Conservation (phyloP, 2,888 invertebrate genomes). For the Teleiodes luculella region DNA sequence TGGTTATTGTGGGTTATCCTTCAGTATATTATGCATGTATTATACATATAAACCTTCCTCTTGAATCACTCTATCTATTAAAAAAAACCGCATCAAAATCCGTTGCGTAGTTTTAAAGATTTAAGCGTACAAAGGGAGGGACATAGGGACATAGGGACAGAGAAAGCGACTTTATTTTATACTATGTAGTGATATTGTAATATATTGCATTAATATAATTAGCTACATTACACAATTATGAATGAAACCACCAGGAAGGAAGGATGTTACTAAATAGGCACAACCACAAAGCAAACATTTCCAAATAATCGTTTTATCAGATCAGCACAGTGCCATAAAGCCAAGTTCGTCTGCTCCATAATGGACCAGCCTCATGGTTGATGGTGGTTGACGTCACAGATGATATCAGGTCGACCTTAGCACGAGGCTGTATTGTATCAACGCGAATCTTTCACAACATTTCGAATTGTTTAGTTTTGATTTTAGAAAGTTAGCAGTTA, state of each 20-base stretch:
- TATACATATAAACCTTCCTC: no score
- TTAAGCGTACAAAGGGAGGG: no score
- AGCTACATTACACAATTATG: no score
- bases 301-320: slow-evolving; percentile 2
- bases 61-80: no score
- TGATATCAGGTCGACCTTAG: slow-evolving; percentile 15
- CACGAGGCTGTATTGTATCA: slow-evolving; percentile 15
- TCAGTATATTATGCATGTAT: no score
- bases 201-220: no score
- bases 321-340: neutral
- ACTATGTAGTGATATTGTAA: no score
- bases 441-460: slow-evolving; percentile 12
- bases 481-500: neutral
- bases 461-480: neutral
- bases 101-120: no score
- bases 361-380: neutral
- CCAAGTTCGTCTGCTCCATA: neutral
- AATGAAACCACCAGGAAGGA: neutral
- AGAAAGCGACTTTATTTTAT: no score
- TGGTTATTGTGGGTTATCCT: no score
- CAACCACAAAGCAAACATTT: neutral
- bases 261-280: neutral
- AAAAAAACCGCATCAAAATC: no score
- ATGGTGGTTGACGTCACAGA: slow-evolving; percentile 15
- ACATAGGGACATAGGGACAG: no score